phyloP scores from a whole-genome alignment of 2,888 invertebrate species.

The Drosophila demipolita region DNA sequence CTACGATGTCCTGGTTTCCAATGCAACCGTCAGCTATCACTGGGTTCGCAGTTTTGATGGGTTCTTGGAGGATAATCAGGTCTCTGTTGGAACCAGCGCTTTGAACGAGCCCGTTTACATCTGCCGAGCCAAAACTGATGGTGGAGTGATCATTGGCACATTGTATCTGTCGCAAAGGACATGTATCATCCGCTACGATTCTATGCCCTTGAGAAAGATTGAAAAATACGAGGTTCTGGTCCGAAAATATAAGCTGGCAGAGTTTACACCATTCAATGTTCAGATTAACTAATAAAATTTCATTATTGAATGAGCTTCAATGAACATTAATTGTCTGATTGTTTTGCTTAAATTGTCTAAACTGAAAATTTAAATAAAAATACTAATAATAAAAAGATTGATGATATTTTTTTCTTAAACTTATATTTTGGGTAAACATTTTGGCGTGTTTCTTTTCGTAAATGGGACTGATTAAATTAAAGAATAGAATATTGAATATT shows the following conservation, averaged over 20 bases:
- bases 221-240: slow-evolving; percentile 57
- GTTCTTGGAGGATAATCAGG: slow-evolving; percentile 36
- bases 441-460: not conserved
- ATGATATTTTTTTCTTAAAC: not conserved
- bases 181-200: slow-evolving; percentile 48
- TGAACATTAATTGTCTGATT: not conserved
- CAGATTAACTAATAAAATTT: not conserved
- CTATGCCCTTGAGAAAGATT: slow-evolving; percentile 28
- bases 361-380: not conserved
- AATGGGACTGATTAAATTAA: not conserved
- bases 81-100: slow-evolving; percentile 50
- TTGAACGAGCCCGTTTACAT: slow-evolving; percentile 41
- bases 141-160: slow-evolving; percentile 41
- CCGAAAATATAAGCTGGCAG: not conserved
- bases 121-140: slow-evolving; percentile 49
- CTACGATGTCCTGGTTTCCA: slow-evolving; percentile 43
- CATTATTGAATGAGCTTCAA: not conserved
- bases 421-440: not conserved
- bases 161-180: slow-evolving; percentile 27
- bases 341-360: not conserved
- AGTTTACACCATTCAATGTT: not conserved
- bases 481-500: not conserved
- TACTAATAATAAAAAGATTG: not conserved
- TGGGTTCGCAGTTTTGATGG: slow-evolving; percentile 60
- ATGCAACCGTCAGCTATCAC: slow-evolving; percentile 33